Conservation (phyloP, 2,888 invertebrate species). For the Cactoblastis cactorum region DNA sequence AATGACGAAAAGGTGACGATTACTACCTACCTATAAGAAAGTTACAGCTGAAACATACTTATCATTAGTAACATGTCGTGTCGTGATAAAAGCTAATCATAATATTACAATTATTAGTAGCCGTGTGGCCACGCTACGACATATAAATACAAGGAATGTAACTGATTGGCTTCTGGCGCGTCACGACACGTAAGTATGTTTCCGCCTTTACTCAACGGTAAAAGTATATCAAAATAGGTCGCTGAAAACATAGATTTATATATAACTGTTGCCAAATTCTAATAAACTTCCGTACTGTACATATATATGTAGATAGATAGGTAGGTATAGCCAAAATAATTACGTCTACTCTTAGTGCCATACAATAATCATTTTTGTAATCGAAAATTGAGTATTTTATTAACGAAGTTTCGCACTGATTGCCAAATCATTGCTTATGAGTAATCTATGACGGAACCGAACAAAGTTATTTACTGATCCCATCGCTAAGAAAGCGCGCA, state of each 20-base stretch:
- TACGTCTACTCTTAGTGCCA: constrained; percentile 46
- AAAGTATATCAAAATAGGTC: constrained; percentile 10
- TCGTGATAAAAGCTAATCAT: too few relatives aligned
- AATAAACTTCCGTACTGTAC: constrained; percentile 49
- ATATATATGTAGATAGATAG: constrained; percentile 66
- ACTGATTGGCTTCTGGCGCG: too few relatives aligned
- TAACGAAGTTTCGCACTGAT: constrained; percentile 12
- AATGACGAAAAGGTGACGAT: neutral
- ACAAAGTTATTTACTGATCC: too few relatives aligned
- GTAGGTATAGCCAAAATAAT: constrained; percentile 44
- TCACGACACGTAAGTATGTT: too few relatives aligned
- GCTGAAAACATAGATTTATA: constrained; percentile 21
- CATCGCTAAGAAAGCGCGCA: too few relatives aligned
- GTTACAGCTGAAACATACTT: neutral
- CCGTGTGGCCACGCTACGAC: too few relatives aligned
- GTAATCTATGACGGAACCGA: constrained; percentile 15
- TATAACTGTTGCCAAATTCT: constrained; percentile 54
- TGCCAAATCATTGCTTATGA: neutral
- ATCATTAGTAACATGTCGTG: too few relatives aligned
- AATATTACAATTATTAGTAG: too few relatives aligned
- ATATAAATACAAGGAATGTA: too few relatives aligned
- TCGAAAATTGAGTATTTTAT: constrained; percentile 40
- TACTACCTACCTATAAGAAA: neutral
- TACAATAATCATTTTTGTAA: constrained; percentile 58
- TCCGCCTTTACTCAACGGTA: neutral